Evolutionary conservation across 2,113 vertebrate species (phyloP), one percentile per base, ranked within the genome.

Genomic region (Columba livia): DNA sequence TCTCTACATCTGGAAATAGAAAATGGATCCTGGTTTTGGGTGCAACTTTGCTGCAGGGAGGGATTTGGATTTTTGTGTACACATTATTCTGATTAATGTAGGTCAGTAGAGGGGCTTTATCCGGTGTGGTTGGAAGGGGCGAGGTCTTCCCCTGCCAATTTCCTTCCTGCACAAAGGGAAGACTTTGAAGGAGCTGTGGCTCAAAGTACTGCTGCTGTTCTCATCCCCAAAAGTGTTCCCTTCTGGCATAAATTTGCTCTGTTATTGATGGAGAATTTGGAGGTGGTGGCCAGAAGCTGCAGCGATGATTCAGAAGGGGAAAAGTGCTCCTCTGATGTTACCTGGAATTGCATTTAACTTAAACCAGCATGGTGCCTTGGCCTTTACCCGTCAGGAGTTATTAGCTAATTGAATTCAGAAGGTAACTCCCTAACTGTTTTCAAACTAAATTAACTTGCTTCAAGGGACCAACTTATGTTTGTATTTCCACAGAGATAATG

Each of bases 371-470:
- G 6, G 36, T 91, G 82, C 44, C 66, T 80, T 84, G 85, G 92
- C 92, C 95, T 95, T 90, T 92, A 89, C 66, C 87, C 90, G 61
- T 89, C 91, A 90, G 72, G 77, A 94, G 57, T 97, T 94, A 92
- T 95, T 95, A 95, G 93, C 84, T 95, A 95, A 96, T 95, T 96
- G 92, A 94, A 97, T 97, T 96, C 94, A 93, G 85, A 92, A 81
- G 90, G 94, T 96, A 94, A 96, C 92, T 93, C 89, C 83, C 89
- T 93, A 90, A 85, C 95, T 90, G 64, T 96, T 97, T 96, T 96
- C 91, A 97, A 94, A 97, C 91, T 95, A 95, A 97, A 97, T 97
- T 96, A 97, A 95, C 95, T 94, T 95, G 94, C 91, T 94, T 95
- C 92, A 94, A 97, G 94, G 95, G 95, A 94, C 82, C 94, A 85